Evolutionary conservation across 2,888 invertebrate genomes (phyloP).

Genomic region (Chrysotoxum bicinctum): DNA sequence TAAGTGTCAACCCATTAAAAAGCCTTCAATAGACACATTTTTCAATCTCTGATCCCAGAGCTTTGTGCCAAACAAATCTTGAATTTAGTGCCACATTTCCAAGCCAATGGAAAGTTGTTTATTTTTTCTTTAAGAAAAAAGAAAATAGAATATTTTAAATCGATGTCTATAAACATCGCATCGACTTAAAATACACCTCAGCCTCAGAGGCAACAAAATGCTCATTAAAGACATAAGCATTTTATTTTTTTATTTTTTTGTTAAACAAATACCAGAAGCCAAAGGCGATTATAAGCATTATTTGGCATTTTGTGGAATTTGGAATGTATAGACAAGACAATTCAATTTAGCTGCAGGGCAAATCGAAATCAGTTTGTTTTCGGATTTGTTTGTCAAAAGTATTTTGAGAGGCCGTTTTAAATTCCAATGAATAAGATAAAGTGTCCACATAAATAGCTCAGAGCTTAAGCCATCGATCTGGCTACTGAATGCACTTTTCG

Average conservation of each 20-base stretch:
- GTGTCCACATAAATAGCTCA: slow-evolving; percentile 58
- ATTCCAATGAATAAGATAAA: slow-evolving; percentile 45
- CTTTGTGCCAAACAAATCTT: slow-evolving; percentile 59
- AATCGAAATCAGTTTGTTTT: slow-evolving; percentile 1
- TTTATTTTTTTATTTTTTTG: no score
- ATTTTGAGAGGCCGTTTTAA: slow-evolving; percentile 28
- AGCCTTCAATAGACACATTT: neutral
- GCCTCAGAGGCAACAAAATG: neutral
- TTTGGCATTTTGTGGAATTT: slow-evolving; percentile 30
- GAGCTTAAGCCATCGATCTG: slow-evolving; percentile 55
- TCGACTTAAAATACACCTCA: neutral
- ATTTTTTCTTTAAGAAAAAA: neutral
- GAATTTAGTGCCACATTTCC: slow-evolving; percentile 44
- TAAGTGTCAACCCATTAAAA: slow-evolving; percentile 2
- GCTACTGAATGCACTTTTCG: slow-evolving; percentile 54
- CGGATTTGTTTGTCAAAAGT: neutral
- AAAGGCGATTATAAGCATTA: slow-evolving; percentile 60
- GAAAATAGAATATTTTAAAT: slow-evolving; percentile 5
- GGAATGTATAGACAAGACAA: slow-evolving; percentile 35
- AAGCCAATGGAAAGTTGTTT: slow-evolving; percentile 1
- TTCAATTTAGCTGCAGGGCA: slow-evolving; percentile 60
- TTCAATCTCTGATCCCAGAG: slow-evolving; percentile 42
- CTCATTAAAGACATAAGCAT: neutral
- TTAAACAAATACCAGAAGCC: slow-evolving; percentile 55
- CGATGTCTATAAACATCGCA: neutral